Base-by-base conservation (phyloP, 2,113 vertebrate genomes). In the Thalassarche chlororhynchos region DNA sequence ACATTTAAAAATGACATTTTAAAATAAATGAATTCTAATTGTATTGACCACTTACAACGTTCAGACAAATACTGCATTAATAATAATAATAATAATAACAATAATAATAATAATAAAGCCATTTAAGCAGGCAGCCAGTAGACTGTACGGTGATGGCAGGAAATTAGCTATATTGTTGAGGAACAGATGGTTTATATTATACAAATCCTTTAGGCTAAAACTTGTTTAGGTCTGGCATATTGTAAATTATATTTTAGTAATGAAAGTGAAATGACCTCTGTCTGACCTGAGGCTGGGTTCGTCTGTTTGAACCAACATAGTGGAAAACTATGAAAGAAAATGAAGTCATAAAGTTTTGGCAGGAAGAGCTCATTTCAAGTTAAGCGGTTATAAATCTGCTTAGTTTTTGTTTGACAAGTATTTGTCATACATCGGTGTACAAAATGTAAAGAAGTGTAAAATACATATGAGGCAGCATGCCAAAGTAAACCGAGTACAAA, bases 141-240 rank as follows among this genome's bases (percentile, higher is more conserved):
- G 98, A 98, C 96, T 96, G 96, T 87, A 97, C 32, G 44, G 98
- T 96, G 97, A 98, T 92, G 98, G 98, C 94, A 98, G 98, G 98
- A 98, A 99, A 98, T 98, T 98, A 98, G 98, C 98, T 97, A 98
- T 98, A 98, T 99, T 99, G 98, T 99, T 98, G 98, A 98, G 94
- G 98, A 98, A 98, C 99, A 99, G 99, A 98, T 99, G 99, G 98
- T 99, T 99, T 99, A 97, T 95, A 98, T 99, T 99, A 98, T 61
- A 96, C 97, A 98, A 98, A 98, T 98, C 98, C 98, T 98, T 98
- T 98, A 98, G 98, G 98, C 98, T 98, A 98, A 98, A 98, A 98
- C 97, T 98, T 98, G 98, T 98, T 98, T 99, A 98, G 99, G 98
- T 98, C 98, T 99, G 98, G 98, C 97, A 97, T 99, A 98, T 98